phyloP scores from a whole-genome alignment of 1,140 invertebrate species.

The Drosophila grimshawi region DNA sequence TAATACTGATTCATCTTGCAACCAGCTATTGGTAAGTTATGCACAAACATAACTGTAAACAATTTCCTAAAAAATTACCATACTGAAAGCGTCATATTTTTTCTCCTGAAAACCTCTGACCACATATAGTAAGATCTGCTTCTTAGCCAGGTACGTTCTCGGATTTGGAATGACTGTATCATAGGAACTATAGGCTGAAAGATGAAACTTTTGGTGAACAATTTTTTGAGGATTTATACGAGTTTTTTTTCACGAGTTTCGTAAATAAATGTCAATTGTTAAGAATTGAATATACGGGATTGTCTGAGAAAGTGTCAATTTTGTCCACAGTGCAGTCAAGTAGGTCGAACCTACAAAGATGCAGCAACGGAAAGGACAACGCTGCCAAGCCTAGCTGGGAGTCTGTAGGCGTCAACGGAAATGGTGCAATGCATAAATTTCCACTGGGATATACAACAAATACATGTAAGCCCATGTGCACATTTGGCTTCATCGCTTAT shows the following conservation, averaged over 20 bases:
- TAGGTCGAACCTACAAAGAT: conserved; percentile 1
- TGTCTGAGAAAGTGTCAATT: not conserved
- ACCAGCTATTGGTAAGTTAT: conserved; percentile 1
- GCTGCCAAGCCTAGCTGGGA: not conserved
- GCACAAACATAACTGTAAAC: too few species aligned
- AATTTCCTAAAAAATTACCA: too few species aligned
- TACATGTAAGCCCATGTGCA: conserved; percentile 2
- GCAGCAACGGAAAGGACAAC: conserved; percentile 3
- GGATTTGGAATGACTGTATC: too few species aligned
- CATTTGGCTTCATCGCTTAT: not conserved
- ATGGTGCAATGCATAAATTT: conserved; percentile 54
- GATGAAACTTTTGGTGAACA: too few species aligned
- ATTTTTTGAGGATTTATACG: too few species aligned
- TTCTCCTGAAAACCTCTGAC: too few species aligned
- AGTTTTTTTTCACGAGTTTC: too few species aligned
- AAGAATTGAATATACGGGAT: not conserved
- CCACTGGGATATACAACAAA: conserved; percentile 18
- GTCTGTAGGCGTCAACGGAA: conserved; percentile 29
- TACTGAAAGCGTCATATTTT: too few species aligned
- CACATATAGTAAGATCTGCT: too few species aligned
- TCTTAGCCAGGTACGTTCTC: too few species aligned
- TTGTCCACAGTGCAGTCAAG: not conserved
- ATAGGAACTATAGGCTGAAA: too few species aligned
- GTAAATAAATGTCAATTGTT: not conserved
- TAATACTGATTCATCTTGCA: not conserved